Percentiles rank a stretch among this genome's conserved stretches.
These are phyloP conservation scores for Turritopsis dohrnii DNA, from an alignment of 30 jellyfish, hydroid and myxozoan genomes.

Conservation along the genomic window DNA sequence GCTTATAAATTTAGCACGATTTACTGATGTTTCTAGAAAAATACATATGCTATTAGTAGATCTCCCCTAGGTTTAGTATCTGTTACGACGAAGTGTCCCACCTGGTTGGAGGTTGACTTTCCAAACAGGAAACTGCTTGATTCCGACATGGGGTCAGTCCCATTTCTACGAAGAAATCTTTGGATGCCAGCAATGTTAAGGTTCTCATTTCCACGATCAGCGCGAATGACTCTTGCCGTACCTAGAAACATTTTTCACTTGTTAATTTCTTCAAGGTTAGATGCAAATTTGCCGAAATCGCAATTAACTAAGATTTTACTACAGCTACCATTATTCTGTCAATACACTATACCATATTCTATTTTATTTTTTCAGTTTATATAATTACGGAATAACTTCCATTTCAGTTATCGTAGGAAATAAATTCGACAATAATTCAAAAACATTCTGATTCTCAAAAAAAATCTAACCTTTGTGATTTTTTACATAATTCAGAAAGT, in stretches of 20 bases:
- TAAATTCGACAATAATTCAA: background rate
- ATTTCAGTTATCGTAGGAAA: background rate
- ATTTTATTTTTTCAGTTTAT: background rate
- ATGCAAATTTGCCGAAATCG: background rate
- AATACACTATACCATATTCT: background rate
- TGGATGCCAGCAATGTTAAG: constrained; percentile 12
- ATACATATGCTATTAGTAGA: background rate
- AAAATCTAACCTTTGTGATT: constrained; percentile 5
- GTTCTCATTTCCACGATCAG: background rate
- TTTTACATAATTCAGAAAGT: background rate
- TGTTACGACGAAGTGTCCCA: background rate
- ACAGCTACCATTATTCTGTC: background rate
- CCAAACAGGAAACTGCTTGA: constrained; percentile 14
- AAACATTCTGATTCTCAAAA: background rate
- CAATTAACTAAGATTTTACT: background rate
- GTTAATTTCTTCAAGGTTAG: background rate
- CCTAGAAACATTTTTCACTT: background rate
- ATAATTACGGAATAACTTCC: background rate
- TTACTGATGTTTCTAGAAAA: background rate
- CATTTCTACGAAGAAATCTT: constrained; percentile 5
- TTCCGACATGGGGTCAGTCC: constrained; percentile 8
- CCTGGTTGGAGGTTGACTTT: constrained; percentile 5
- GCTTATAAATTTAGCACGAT: background rate
- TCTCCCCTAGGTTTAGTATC: background rate
- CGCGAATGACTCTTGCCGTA: constrained; percentile 12